Conservation (phyloP, 2,797 vertebrate genomes). For the Miichthys miiuy region DNA sequence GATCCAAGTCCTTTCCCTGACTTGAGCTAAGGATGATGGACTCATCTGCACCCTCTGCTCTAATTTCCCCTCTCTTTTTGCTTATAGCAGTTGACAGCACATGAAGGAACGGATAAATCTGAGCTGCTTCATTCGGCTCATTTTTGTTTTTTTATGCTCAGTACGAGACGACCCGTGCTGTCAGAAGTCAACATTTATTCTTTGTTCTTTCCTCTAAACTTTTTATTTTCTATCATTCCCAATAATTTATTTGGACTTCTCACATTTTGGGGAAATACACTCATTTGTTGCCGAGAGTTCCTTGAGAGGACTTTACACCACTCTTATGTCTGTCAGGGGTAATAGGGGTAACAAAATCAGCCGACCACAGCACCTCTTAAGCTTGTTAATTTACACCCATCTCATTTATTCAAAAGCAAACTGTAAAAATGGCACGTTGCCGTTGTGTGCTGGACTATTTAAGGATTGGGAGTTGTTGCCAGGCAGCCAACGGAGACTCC, state of each 20-base stretch:
- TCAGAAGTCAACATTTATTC: slow-evolving; percentile 25
- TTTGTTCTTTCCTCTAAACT: slow-evolving; percentile 4
- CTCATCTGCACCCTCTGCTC: slow-evolving; percentile 40
- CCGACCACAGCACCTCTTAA: background rate
- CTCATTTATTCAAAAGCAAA: too few relatives aligned
- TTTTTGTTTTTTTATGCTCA: slow-evolving; percentile 9
- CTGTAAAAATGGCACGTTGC: background rate
- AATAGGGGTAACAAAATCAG: background rate
- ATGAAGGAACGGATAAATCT: slow-evolving; percentile 32
- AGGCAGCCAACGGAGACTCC: background rate
- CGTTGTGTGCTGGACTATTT: background rate
- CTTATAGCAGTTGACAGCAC: slow-evolving; percentile 33
- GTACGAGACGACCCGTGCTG: background rate
- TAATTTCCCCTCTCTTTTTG: slow-evolving; percentile 24
- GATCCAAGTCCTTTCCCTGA: slow-evolving; percentile 35
- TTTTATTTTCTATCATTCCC: slow-evolving; percentile 4
- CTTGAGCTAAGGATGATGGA: slow-evolving; percentile 52
- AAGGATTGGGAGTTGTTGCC: background rate
- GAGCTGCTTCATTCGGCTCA: slow-evolving; percentile 16
- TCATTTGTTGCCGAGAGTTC: background rate
- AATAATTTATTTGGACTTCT: background rate
- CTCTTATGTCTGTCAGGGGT: background rate
- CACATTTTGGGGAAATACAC: background rate
- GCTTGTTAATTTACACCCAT: background rate
- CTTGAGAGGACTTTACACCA: background rate